Evolutionary conservation across 2,888 invertebrate genomes (phyloP).

Genomic region (Clepsis dumicolana): DNA sequence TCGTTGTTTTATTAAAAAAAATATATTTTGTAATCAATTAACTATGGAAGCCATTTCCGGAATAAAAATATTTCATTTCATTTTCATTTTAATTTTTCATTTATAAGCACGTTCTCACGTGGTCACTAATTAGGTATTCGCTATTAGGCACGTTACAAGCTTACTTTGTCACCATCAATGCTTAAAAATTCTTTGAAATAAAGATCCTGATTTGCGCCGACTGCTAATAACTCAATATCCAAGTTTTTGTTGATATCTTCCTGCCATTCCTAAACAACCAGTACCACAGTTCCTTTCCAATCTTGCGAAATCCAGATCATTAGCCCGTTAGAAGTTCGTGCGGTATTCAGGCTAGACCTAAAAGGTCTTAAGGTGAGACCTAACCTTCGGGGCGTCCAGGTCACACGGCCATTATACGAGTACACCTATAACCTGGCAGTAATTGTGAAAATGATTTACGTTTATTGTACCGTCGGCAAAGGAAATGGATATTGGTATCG

Average conservation of each 20-base stretch:
- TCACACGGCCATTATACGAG: slow-evolving; percentile 11
- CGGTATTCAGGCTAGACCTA: slow-evolving; percentile 6
- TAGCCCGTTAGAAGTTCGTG: slow-evolving; percentile 1
- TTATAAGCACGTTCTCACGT: too few relatives aligned
- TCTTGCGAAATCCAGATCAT: slow-evolving; percentile 17
- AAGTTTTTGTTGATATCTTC: too few relatives aligned
- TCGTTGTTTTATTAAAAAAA: too few relatives aligned
- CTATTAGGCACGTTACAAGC: too few relatives aligned
- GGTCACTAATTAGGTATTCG: too few relatives aligned
- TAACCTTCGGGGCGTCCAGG: slow-evolving; percentile 19
- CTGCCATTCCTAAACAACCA: slow-evolving; percentile 1
- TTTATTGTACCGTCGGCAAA: slow-evolving; percentile 14
- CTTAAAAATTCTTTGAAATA: too few relatives aligned
- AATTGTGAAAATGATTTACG: slow-evolving; percentile 23
- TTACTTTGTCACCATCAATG: too few relatives aligned
- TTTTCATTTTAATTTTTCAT: too few relatives aligned
- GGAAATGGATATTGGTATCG: slow-evolving; percentile 4
- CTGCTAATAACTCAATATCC: too few relatives aligned
- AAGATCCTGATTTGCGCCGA: not conserved
- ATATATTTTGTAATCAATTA: too few relatives aligned
- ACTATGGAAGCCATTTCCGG: too few relatives aligned
- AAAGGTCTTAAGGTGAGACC: slow-evolving; percentile 25
- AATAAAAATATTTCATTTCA: too few relatives aligned
- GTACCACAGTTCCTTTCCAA: not conserved
- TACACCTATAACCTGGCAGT: slow-evolving; percentile 7